phyloP scores from a whole-genome alignment of 2,888 invertebrate species.

The Monopis laevigella region DNA sequence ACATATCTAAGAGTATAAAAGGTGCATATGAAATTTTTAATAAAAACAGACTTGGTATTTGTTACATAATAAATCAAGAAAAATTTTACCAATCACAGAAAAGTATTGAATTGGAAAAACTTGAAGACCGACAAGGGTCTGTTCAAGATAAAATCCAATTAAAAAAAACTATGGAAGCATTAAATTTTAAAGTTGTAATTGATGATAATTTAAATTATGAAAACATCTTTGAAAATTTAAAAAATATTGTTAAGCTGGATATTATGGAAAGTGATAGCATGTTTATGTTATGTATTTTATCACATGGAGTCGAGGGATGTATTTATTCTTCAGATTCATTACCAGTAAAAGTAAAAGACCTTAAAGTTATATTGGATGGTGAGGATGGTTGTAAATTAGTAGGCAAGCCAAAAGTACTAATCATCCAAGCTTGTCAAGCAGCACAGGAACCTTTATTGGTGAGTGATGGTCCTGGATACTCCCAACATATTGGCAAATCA shows the following conservation, averaged over 20 bases:
- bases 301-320: constrained; percentile 51
- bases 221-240: constrained; percentile 39
- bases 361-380: constrained; percentile 45
- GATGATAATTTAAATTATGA: constrained; percentile 34
- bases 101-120: constrained; percentile 32
- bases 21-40: constrained; percentile 42
- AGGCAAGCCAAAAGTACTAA: constrained; percentile 46
- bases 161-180: constrained; percentile 36
- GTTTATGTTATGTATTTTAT: constrained; percentile 51
- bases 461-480: constrained; percentile 32
- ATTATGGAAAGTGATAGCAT: constrained; percentile 40
- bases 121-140: constrained; percentile 39
- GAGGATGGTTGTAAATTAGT: constrained; percentile 32
- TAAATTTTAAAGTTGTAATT: constrained; percentile 44
- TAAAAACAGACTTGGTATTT: constrained; percentile 40
- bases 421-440: constrained; percentile 55
- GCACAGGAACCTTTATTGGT: constrained; percentile 28
- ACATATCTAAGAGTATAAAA: constrained; percentile 26
- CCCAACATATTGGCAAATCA: constrained; percentile 31
- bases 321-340: constrained; percentile 51
- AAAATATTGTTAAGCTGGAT: constrained; percentile 31
- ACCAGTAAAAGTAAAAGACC: constrained; percentile 45
- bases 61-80: constrained; percentile 53
- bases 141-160: constrained; percentile 34
- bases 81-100: constrained; percentile 43